Evolutionary conservation across 1,140 invertebrate genomes (phyloP), one percentile per base, ranked within the genome.

Genomic region (Eriosoma lanigerum): DNA sequence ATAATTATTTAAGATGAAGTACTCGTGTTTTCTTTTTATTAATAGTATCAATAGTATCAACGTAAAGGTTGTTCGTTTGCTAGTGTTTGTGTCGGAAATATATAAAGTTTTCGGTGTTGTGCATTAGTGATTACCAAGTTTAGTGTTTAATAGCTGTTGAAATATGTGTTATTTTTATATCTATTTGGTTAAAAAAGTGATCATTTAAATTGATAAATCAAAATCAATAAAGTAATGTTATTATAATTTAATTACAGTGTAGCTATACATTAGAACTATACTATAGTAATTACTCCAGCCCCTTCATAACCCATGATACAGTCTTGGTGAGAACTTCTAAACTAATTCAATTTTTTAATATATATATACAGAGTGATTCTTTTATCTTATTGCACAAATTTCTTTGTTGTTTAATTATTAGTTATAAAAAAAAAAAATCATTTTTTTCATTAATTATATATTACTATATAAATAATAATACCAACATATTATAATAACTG

Each of bases 111-210:
- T 38, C 44, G 54, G 72, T 76, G 29, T 58, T 58, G 72, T 76
- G 72, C 12, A 4, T 58, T 13, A 76, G 72, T 76, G 72, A 58
- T 56, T 10, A 76, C 50, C n/a, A 44, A 56, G 72, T 76, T 76
- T 56, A 21, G 72, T 76, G 72, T 56, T 38, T 56, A 68, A 17
- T 54, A 29, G 44, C 29, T 64, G 10, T 44, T 46, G 19, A 64
- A 60, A 81, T 66, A 50, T 81, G 29, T 50, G 29, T 66, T 56
- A 44, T 44, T 44, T 19, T 46, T 46, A 46, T 48, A 24, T 26
- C 21, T 4, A 1, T 68, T 48, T 15, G 10, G 19, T 64, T 64
- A 0, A 64, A 64, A 64, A 24, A 48, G 21, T 48, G 32, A 17
- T 66, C 2, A 66, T 66, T 48, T 1, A 68, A 48, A 68, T 68